A percentile compares a stretch with the other conserved stretches of the same genome.
Conservation (phyloP, 2,113 vertebrate genomes). For the rat (Rattus norvegicus) region DNA sequence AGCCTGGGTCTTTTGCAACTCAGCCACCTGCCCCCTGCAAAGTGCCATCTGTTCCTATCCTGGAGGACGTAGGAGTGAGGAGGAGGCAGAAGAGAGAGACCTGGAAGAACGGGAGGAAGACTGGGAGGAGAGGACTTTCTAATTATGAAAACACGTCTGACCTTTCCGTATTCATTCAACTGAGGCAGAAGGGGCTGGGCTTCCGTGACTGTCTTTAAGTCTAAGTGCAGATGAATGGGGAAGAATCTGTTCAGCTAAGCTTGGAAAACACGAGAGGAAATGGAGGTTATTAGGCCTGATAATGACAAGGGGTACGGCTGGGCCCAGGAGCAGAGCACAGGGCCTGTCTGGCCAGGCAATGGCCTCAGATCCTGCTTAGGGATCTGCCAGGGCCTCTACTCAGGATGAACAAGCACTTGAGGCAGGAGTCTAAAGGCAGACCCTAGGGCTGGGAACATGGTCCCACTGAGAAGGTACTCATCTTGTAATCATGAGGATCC, state of each 20-base stretch:
- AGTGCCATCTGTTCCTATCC: background rate
- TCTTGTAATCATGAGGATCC: background rate
- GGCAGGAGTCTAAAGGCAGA: background rate
- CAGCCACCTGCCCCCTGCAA: too few species aligned
- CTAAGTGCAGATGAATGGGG: slow-evolving; percentile 70
- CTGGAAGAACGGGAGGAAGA: background rate
- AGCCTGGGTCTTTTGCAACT: rapidly evolving
- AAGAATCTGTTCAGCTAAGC: slow-evolving; percentile 64
- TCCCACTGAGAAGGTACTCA: background rate
- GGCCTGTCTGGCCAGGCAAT: rapidly evolving
- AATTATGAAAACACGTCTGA: slow-evolving; percentile 56
- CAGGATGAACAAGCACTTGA: too few species aligned
- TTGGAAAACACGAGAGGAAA: slow-evolving; percentile 60
- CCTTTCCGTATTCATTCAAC: slow-evolving; percentile 64
- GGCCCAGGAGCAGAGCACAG: background rate
- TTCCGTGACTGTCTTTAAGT: slow-evolving; percentile 27
- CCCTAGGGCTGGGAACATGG: background rate
- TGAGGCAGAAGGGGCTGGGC: slow-evolving; percentile 49
- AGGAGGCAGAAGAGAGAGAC: background rate
- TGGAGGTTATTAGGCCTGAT: slow-evolving; percentile 31
- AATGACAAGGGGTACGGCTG: background rate
- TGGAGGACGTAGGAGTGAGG: background rate
- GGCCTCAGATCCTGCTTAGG: background rate
- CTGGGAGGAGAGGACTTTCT: background rate
- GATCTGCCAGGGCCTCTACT: background rate